These are phyloP conservation scores for Drosophila trichaetosa DNA, from an alignment of 2,888 invertebrate species.

Conservation along the genomic window DNA sequence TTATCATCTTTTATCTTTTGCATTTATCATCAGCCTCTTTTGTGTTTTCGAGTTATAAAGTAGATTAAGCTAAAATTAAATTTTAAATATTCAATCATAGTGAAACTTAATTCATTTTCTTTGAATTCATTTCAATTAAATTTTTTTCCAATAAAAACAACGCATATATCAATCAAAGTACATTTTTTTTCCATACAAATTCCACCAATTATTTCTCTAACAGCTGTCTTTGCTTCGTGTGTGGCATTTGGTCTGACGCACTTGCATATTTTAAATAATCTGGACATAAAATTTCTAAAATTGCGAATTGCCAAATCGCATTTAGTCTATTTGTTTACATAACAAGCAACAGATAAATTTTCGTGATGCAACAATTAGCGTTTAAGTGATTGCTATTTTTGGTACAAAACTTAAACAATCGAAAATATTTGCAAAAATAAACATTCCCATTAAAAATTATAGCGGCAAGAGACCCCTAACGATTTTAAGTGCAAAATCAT, in stretches of 20 bases:
- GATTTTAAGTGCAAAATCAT: slow-evolving; percentile 36
- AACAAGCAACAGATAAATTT: slow-evolving; percentile 43
- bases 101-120: background rate
- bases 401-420: slow-evolving; percentile 24
- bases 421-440: slow-evolving; percentile 22
- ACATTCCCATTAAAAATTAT: slow-evolving; percentile 7
- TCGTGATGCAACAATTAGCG: slow-evolving; percentile 46
- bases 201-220: background rate
- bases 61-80: background rate
- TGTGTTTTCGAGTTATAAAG: background rate
- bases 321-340: slow-evolving; percentile 57
- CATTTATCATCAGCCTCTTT: slow-evolving; percentile 39
- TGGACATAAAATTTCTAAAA: slow-evolving; percentile 29
- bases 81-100: background rate
- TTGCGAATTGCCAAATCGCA: slow-evolving; percentile 37
- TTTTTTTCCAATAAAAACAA: background rate
- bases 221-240: slow-evolving; percentile 26
- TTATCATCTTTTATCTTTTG: slow-evolving; percentile 30
- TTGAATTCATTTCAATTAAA: too few species aligned
- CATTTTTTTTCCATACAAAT: too few species aligned
- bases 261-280: slow-evolving; percentile 24
- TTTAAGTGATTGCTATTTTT: slow-evolving; percentile 56
- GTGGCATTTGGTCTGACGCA: slow-evolving; percentile 35
- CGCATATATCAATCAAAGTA: background rate
- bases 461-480: slow-evolving; percentile 3